Evolutionary conservation across 2,888 invertebrate species (phyloP).

Genomic region (Philereme transversata): DNA sequence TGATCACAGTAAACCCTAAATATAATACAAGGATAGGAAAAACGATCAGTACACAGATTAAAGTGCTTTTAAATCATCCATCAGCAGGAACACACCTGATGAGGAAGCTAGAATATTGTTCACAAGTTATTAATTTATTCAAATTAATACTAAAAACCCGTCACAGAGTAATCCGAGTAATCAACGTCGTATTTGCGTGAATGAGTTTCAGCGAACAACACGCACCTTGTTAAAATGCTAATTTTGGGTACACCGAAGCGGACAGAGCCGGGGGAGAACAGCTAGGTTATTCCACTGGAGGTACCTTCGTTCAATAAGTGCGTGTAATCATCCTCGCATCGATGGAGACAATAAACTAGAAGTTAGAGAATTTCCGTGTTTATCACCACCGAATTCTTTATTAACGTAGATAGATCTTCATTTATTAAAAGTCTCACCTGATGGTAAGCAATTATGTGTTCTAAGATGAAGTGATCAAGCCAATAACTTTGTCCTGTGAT

Average conservation of each 20-base stretch:
- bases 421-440: too few species aligned
- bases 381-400: too few species aligned
- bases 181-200: conserved; percentile 28
- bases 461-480: neutral
- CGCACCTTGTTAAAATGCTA: conserved; percentile 37
- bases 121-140: conserved; percentile 30
- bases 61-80: neutral
- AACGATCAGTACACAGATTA: neutral
- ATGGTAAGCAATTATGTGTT: too few species aligned
- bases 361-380: too few species aligned
- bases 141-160: conserved; percentile 31
- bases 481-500: neutral
- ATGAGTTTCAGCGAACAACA: conserved; percentile 19
- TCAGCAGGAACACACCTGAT: neutral
- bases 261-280: conserved; percentile 1
- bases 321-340: too few species aligned
- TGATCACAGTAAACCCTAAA: too few species aligned
- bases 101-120: conserved; percentile 8
- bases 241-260: conserved; percentile 18
- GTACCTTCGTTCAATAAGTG: too few species aligned
- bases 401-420: neutral
- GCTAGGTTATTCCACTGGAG: conserved; percentile 3
- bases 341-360: too few species aligned
- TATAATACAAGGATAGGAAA: too few species aligned
- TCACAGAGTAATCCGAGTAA: conserved; percentile 22